Conservation (phyloP, 2,888 invertebrate species). For the Rhingia campestris region DNA sequence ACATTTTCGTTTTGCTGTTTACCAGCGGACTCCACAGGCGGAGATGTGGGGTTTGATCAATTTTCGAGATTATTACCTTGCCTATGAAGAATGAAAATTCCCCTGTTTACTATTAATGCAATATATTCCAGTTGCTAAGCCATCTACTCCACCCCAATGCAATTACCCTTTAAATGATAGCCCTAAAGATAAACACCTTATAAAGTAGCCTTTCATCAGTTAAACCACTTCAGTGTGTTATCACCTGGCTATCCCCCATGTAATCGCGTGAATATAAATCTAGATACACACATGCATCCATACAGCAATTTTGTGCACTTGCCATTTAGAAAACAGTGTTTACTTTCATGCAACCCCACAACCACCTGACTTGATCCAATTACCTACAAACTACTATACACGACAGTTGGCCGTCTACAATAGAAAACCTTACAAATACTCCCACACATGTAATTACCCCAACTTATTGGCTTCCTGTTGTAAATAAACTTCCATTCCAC, state of each 20-base stretch:
- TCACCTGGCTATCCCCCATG: neutral
- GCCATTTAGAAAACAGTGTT: constrained; percentile 12
- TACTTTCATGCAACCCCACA: constrained; percentile 7
- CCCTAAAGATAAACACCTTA: neutral
- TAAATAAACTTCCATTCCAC: constrained; percentile 12
- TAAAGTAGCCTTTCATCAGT: neutral
- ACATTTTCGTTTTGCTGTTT: no score
- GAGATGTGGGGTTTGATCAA: no score
- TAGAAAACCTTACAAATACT: constrained; percentile 10
- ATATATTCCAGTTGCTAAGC: constrained; percentile 4
- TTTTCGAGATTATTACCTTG: no score
- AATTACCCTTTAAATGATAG: neutral
- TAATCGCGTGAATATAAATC: neutral
- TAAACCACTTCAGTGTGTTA: neutral
- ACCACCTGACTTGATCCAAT: constrained; percentile 37
- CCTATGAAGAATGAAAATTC: no score
- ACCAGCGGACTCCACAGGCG: no score
- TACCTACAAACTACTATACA: constrained; percentile 41
- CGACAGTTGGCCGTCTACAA: neutral
- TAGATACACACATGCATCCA: neutral
- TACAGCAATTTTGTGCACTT: neutral
- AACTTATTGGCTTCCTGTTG: constrained; percentile 38
- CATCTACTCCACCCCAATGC: neutral
- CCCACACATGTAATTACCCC: constrained; percentile 23
- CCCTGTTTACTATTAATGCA: neutral